A percentile compares a stretch with the other conserved stretches of the same genome.
These are phyloP conservation scores for Hypercompe scribonia DNA, from an alignment of 2,888 invertebrate species.

Conservation along the genomic window DNA sequence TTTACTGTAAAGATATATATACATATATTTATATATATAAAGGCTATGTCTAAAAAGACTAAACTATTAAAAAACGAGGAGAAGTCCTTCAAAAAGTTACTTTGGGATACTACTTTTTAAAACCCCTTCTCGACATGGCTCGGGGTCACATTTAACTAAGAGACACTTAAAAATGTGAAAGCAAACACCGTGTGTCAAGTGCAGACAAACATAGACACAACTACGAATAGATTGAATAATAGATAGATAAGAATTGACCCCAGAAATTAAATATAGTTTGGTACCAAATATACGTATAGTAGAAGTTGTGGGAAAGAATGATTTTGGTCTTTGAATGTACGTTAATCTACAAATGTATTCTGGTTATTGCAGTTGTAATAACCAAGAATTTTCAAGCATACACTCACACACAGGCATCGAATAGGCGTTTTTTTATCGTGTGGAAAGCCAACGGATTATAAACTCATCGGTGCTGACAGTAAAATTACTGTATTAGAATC, in stretches of 20 bases:
- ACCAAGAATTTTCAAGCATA: too few relatives aligned
- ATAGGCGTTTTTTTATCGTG: background rate
- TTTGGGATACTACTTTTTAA: background rate
- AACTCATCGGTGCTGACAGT: too few relatives aligned
- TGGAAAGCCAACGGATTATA: background rate
- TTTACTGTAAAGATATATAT: too few relatives aligned
- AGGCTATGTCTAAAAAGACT: background rate
- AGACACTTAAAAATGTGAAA: conserved; percentile 69
- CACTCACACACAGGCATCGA: background rate
- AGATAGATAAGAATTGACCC: conserved; percentile 2
- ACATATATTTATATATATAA: background rate
- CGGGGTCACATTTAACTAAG: conserved; percentile 56
- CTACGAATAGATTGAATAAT: conserved; percentile 9
- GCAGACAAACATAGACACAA: conserved; percentile 63
- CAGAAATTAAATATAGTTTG: background rate
- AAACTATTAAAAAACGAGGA: background rate
- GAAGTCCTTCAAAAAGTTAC: background rate
- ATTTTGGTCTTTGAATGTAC: background rate
- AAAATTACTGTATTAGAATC: background rate
- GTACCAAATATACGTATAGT: background rate
- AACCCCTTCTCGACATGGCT: background rate
- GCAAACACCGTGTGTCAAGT: conserved; percentile 76
- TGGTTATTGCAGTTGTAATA: too few relatives aligned
- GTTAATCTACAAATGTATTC: background rate
- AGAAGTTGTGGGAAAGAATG: background rate